Evolutionary conservation across 2,113 vertebrate genomes (phyloP).

Genomic region (Spermophilus dauricus): DNA sequence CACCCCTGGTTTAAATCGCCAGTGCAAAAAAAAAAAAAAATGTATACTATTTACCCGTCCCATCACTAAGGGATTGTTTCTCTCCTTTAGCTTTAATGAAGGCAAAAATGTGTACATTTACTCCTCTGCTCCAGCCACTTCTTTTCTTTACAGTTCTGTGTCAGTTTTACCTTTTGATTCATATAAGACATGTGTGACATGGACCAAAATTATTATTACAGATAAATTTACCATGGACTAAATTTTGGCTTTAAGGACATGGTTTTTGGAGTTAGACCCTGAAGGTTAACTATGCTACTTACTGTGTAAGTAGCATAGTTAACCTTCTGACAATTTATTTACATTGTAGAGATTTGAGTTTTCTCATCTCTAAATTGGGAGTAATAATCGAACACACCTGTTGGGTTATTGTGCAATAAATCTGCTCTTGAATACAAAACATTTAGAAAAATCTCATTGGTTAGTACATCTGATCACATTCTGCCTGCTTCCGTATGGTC

Average conservation of each 20-base stretch:
- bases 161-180: background rate
- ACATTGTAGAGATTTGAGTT: background rate
- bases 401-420: background rate
- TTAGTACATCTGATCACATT: background rate
- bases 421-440: background rate
- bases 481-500: background rate
- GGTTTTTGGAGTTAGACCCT: background rate
- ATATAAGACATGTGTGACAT: background rate
- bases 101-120: background rate
- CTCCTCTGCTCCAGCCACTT: background rate
- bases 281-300: background rate
- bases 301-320: background rate
- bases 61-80: background rate
- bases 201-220: background rate
- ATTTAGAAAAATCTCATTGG: background rate
- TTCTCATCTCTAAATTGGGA: background rate
- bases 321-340: background rate
- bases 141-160: background rate
- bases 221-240: background rate
- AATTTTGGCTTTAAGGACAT: background rate
- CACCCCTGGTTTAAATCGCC: too few species aligned
- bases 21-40: too few species aligned
- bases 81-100: background rate
- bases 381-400: background rate
- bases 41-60: too few species aligned